Conservation (phyloP, 2,113 vertebrate genomes). For the Etheostoma spectabile region DNA sequence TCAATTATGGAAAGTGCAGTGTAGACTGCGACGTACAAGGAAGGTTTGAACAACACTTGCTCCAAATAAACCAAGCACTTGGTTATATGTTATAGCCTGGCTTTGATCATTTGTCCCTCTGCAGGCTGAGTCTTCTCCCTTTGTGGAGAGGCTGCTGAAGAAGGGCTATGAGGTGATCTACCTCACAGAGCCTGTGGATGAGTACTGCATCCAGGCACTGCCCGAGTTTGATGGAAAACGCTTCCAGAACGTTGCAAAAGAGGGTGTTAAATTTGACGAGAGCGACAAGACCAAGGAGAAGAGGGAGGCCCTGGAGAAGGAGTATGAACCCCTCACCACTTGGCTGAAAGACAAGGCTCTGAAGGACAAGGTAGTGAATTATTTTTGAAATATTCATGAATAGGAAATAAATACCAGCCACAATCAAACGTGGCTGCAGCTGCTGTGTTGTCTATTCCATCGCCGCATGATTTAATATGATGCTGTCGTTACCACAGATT, state of each 20-base stretch:
- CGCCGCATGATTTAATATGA: not conserved
- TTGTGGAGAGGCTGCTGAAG: slow-evolving; percentile 95
- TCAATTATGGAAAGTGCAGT: not conserved
- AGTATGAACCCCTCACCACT: slow-evolving; percentile 93
- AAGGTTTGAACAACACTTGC: not conserved
- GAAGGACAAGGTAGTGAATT: slow-evolving; percentile 92
- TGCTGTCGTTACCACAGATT: slow-evolving; percentile 82
- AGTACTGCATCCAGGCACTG: slow-evolving; percentile 98
- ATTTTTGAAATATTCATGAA: slow-evolving; percentile 1
- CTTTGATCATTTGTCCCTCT: slow-evolving; percentile 1
- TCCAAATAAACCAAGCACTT: not conserved
- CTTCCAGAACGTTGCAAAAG: slow-evolving; percentile 99
- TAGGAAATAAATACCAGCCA: not conserved
- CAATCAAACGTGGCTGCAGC: not conserved
- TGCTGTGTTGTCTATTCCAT: not conserved
- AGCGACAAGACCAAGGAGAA: slow-evolving; percentile 95
- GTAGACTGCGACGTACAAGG: not conserved
- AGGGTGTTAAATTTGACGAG: slow-evolving; percentile 97
- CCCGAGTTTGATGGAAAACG: slow-evolving; percentile 98
- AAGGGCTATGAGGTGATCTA: slow-evolving; percentile 99
- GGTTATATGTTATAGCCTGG: too few species aligned
- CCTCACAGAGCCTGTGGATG: slow-evolving; percentile 97
- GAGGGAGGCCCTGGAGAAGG: slow-evolving; percentile 93
- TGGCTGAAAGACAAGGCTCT: slow-evolving; percentile 98
- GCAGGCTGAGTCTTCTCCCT: slow-evolving; percentile 96